Evolutionary conservation across 2,113 vertebrate genomes (phyloP), one percentile per base, ranked within the genome.

Genomic region (Castor canadensis): DNA sequence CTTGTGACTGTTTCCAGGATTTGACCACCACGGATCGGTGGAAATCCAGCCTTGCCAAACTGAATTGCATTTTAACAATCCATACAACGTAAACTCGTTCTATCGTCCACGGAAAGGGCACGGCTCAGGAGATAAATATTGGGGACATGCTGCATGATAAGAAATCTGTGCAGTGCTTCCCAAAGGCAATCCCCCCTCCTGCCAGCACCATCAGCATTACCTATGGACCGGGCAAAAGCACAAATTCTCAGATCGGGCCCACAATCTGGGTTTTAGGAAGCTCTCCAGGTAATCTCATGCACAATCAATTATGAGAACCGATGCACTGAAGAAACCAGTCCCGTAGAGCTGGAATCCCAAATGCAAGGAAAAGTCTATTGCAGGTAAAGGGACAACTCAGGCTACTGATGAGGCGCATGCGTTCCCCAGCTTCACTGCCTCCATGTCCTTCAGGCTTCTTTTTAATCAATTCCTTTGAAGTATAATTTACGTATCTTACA

Each of bases 1-100:
- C 95, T 99, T 99, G 98, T 99, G 83, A 99, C 99, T 3, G 99
- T 99, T 98, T 99, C 99, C 98, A 99, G 93, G 96, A 99, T 99
- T 94, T 99, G 99, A 97, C 99, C 99, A 81, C 99, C 99, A 71
- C 99, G 99, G 97, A 99, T 99, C 99, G 99, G 95, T 94, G 95
- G 45, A 92, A 94, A 88, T 94, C 97, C 4, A 95, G 92, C 16
- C 40, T 13, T 8, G 58, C 98, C 87, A 97, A 71, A 92, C 6
- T 94, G 86, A 45, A 45, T 92, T 91, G 82, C 62, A 86, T 77
- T 93, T 93, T 60, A 76, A 93, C 24, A 88, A 30, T 84, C 87
- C 28, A 77, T 5, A 1, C 66, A 93, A 71, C 6, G 94, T 16
- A 84, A 17, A 86, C 38, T 94, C 87, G 97, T 5, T 32, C 79